phyloP scores from a whole-genome alignment of 1,140 invertebrate genomes.

The Patella vulgata region DNA sequence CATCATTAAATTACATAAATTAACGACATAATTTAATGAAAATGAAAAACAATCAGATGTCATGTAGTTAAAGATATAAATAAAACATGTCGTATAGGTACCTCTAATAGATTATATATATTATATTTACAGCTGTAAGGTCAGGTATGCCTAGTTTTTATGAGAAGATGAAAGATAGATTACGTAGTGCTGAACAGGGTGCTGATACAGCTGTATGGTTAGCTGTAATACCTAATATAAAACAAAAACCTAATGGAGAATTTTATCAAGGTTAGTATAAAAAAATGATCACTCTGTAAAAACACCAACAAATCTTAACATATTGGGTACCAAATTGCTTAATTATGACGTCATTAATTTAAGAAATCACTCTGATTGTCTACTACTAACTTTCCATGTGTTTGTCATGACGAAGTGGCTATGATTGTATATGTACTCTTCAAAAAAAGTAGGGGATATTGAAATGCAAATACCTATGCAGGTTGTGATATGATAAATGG shows the following conservation, averaged over 20 bases:
- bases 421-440: too few relatives aligned
- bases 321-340: neutral
- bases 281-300: too few relatives aligned
- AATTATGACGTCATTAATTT: neutral
- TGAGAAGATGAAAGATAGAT: slow-evolving; percentile 66
- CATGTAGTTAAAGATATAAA: too few relatives aligned
- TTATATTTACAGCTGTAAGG: slow-evolving; percentile 58
- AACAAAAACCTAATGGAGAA: slow-evolving; percentile 58
- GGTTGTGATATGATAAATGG: too few relatives aligned
- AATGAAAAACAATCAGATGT: too few relatives aligned
- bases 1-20: too few relatives aligned
- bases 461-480: too few relatives aligned
- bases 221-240: slow-evolving; percentile 51
- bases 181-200: slow-evolving; percentile 68
- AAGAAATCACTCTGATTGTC: neutral
- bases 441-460: too few relatives aligned
- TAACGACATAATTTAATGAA: too few relatives aligned
- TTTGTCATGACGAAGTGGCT: neutral
- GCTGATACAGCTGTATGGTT: slow-evolving; percentile 71
- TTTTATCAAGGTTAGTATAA: slow-evolving; percentile 70
- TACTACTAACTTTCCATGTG: neutral
- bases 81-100: too few relatives aligned
- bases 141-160: slow-evolving; percentile 69
- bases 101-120: too few relatives aligned
- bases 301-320: neutral